Percentiles rank a stretch among this genome's conserved stretches.
Evolutionary conservation across 1,140 invertebrate genomes (phyloP).

Genomic region (Contarinia nasturtii): DNA sequence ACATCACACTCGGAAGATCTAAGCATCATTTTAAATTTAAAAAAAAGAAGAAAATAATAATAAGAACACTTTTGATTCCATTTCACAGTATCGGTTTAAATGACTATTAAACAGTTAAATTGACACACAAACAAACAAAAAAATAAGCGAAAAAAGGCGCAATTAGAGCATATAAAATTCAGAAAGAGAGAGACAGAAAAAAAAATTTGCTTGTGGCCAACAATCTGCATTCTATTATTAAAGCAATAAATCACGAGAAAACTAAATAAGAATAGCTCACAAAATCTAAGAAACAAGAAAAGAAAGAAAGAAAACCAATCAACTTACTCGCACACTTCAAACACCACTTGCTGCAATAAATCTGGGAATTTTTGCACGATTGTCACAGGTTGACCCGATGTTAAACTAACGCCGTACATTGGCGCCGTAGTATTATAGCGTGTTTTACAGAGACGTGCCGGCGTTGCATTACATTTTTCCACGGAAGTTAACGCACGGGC

Average conservation of each 20-base stretch:
- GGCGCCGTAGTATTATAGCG: slow-evolving; percentile 82
- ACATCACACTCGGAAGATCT: slow-evolving; percentile 74
- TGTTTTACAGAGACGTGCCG: slow-evolving; percentile 62
- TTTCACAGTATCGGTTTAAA: too few relatives aligned
- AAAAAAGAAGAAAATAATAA: slow-evolving; percentile 4
- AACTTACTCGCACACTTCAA: slow-evolving; percentile 64
- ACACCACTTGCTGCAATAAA: slow-evolving; percentile 81
- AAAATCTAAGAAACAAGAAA: neutral
- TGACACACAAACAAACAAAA: too few relatives aligned
- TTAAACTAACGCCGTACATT: slow-evolving; percentile 80
- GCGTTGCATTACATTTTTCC: slow-evolving; percentile 34
- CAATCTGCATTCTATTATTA: too few relatives aligned
- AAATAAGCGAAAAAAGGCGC: too few relatives aligned
- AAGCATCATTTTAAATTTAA: slow-evolving; percentile 17
- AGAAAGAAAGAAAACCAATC: neutral
- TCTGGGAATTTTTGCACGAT: slow-evolving; percentile 90
- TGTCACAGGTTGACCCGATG: slow-evolving; percentile 77
- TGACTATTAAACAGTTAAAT: too few relatives aligned
- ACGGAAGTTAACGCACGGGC: slow-evolving; percentile 16
- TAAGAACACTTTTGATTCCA: too few relatives aligned
- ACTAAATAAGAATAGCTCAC: too few relatives aligned
- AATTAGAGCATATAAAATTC: too few relatives aligned
- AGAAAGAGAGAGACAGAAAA: too few relatives aligned
- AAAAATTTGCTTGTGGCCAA: too few relatives aligned
- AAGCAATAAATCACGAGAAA: too few relatives aligned